A percentile compares a stretch with the other conserved stretches of the same genome.
phyloP scores from a whole-genome alignment of 2,888 invertebrate genomes.

The Drosophila imparisetae region DNA sequence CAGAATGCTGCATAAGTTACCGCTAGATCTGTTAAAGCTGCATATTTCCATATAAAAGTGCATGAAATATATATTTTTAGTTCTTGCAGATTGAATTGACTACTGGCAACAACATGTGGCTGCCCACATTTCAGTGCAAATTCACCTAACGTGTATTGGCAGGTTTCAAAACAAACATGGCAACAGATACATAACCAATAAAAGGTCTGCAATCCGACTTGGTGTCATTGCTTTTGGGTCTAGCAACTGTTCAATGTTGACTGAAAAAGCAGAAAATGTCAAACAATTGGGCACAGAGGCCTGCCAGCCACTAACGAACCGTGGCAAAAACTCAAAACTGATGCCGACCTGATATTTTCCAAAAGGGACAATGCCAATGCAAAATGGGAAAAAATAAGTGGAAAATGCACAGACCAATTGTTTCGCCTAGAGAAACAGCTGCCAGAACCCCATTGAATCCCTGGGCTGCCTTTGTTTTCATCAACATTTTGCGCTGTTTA shows the following conservation, averaged over 20 bases:
- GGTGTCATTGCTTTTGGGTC: conserved; percentile 13
- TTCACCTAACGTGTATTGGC: conserved; percentile 56
- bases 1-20: not conserved
- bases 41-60: not conserved
- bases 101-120: conserved; percentile 64
- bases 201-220: conserved; percentile 23
- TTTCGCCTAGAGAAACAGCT: conserved; percentile 57
- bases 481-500: conserved; percentile 37
- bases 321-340: conserved; percentile 47
- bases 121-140: conserved; percentile 57
- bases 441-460: conserved; percentile 32
- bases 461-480: conserved; percentile 41
- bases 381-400: conserved; percentile 52
- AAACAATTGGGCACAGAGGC: conserved; percentile 43
- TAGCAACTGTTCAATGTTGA: conserved; percentile 48
- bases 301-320: conserved; percentile 51
- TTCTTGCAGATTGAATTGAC: conserved; percentile 59
- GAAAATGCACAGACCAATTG: conserved; percentile 63
- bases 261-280: conserved; percentile 28
- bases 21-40: not conserved
- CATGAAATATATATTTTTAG: not conserved
- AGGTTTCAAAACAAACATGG: conserved; percentile 55
- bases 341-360: conserved; percentile 50
- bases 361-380: conserved; percentile 48
- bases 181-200: conserved; percentile 45